These are phyloP conservation scores for Laodelphax striatellus DNA, from an alignment of 1,140 invertebrate genomes.

Conservation along the genomic window DNA sequence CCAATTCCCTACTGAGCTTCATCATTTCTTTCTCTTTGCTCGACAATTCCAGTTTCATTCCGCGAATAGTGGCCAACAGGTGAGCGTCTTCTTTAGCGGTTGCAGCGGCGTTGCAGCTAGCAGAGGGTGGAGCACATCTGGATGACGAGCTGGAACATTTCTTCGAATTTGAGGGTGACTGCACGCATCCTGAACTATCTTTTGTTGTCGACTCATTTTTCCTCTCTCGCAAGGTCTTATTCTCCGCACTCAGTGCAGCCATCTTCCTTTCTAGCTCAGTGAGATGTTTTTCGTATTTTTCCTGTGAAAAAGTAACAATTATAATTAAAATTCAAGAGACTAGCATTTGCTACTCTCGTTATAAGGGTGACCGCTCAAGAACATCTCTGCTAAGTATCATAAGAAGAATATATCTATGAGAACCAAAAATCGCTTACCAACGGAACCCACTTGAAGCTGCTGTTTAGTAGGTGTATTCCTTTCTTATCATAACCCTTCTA, in stretches of 20 bases:
- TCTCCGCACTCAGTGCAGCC: constrained; percentile 25
- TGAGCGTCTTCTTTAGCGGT: constrained; percentile 54
- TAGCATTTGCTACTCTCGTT: too few relatives aligned
- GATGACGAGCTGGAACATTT: too few relatives aligned
- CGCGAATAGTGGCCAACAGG: constrained; percentile 61
- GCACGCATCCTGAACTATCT: background rate
- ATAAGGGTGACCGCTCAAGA: too few relatives aligned
- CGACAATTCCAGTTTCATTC: constrained; percentile 54
- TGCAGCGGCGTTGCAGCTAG: background rate
- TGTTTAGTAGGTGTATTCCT: too few relatives aligned
- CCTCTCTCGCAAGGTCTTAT: constrained; percentile 1
- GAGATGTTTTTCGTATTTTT: constrained; percentile 60
- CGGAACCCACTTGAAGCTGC: too few relatives aligned
- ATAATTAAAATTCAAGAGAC: too few relatives aligned
- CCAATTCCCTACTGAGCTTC: constrained; percentile 57
- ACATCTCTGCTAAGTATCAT: too few relatives aligned
- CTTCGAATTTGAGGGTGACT: too few relatives aligned
- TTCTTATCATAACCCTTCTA: too few relatives aligned
- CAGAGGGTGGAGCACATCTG: too few relatives aligned
- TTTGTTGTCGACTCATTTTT: background rate
- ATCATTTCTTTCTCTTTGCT: constrained; percentile 56
- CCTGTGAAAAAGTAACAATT: constrained; percentile 15
- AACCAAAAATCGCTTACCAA: too few relatives aligned
- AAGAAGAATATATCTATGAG: too few relatives aligned
- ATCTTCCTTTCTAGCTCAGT: constrained; percentile 55